Evolutionary conservation across 1,140 invertebrate species (phyloP), one percentile per base, ranked within the genome.

Genomic region (Drosophila sp.): DNA sequence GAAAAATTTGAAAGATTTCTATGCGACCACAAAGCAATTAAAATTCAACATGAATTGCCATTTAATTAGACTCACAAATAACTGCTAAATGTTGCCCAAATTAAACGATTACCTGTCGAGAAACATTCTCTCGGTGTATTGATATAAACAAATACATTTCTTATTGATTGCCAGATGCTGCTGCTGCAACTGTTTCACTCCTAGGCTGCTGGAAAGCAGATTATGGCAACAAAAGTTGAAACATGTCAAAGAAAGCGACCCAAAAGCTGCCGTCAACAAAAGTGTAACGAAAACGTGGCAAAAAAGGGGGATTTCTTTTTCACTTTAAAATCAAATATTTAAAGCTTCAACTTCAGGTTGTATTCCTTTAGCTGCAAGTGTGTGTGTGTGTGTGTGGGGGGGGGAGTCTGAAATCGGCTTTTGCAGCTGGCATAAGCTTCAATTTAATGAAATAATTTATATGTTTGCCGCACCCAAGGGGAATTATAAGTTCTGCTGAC

Each of bases 401-500:
- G 56, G 62, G 4, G 76, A 63, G 60, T 67, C 68, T 89, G 79
- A 75, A 89, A 84, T 78, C 84, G 71, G 80, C 71, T 78, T 80
- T 80, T 66, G 57, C 60, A 58, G 61, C 76, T 67, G 61, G 47
- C 62, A 35, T 61, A 58, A 66, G 77, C 76, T 70, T 70, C 60
- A 80, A 84, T 83, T 83, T 80, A 64, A 70, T 54, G 83, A 76
- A 79, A 86, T 83, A 74, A 87, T 87, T 87, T 83, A 83, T 73
- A 66, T 72, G 67, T 63, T 35, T 67, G 47, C 11, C 57, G 35
- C 57, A 50, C 44, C 44, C 44, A 50, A 50, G 29, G 72, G 76
- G 76, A 75, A 69, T 89, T 73, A 74, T 80, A 80, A 84, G 80
- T 84, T 89, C 17, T 57, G 77, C 76, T 89, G 77, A 78, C 80